Conservation (phyloP, 2,797 vertebrate genomes). For the Tiaroga cobitis region DNA sequence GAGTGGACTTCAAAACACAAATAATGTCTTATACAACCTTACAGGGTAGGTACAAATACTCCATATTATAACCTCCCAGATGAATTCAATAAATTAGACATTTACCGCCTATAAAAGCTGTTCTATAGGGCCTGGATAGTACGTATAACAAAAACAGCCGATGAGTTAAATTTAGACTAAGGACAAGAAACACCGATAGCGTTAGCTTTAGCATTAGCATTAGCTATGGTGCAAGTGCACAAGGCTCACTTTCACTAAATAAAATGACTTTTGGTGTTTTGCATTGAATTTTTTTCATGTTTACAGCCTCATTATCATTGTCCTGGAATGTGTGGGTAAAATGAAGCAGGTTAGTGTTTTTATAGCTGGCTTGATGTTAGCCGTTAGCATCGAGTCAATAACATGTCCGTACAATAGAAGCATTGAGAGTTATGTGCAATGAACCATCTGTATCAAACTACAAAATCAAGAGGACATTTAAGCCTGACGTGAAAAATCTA, state of each 20-base stretch:
- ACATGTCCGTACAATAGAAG: slow-evolving; percentile 2
- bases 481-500: not conserved
- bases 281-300: not conserved
- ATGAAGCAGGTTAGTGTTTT: not conserved
- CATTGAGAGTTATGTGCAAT: not conserved
- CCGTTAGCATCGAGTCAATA: slow-evolving; percentile 27
- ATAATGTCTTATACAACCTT: slow-evolving; percentile 59
- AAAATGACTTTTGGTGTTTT: not conserved
- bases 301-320: not conserved
- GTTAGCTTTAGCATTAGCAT: slow-evolving; percentile 36
- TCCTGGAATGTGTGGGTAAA: not conserved
- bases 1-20: slow-evolving; percentile 67
- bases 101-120: not conserved
- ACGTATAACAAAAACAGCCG: slow-evolving; percentile 51
- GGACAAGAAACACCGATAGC: slow-evolving; percentile 59
- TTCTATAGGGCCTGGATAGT: not conserved
- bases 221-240: not conserved
- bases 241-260: not conserved
- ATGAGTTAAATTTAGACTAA: slow-evolving; percentile 74
- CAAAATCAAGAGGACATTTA: not conserved
- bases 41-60: slow-evolving; percentile 70
- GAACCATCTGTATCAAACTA: not conserved
- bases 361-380: slow-evolving; percentile 11
- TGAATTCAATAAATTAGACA: not conserved
- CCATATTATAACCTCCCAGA: not conserved